Base-by-base conservation (phyloP, 2,797 vertebrate species). In the Gymnothorax javanicus region DNA sequence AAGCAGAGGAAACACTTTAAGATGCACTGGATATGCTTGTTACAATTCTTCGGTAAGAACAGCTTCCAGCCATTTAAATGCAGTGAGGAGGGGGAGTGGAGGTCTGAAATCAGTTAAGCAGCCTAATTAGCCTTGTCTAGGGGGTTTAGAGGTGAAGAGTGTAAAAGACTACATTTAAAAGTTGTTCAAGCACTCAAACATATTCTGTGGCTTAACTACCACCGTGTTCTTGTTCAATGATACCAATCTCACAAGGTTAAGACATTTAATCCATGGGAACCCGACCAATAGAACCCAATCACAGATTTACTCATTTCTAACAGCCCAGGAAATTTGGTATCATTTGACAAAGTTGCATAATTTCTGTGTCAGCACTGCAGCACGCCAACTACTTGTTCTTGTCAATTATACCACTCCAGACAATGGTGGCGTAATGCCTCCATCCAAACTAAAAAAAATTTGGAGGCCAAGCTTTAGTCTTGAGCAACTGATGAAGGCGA, bases 201-300 rank as follows among this genome's bases (percentile, higher is more conserved):
- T 79, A 52, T 52, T 79, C 13, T 52, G 54, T 54, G 43, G 75
- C 50, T 52, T 79, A 54, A 17, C 75, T 52, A 79, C 43, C 75
- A n/a, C 43, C 33, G 43, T 64, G 25, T 87, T 43, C 58, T 59
- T 83, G 73, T 71, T 83, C 79, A 8, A 83, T 87, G 56, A n/a
- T 82, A 27, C 57, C 25, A 57, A 58, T 8, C 77, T 7, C 17
- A 8, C 52, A 17, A 1, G 17, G 25, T 12, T n/a, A 7, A 52
- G 7, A 13, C 52, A 52, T 54, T 11, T 77, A 54, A 7, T 52
- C 33, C 12, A 79, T 23, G 50, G 17, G 8, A 52, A 50, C 58
- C 82, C 57, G 25, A 69, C 59, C 77, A 82, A 12, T 0, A 52
- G 33, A 54, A 52, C 6, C 54, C 43, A 69, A 87, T n/a, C 52